Evolutionary conservation across 2,113 vertebrate species (phyloP), one percentile per base, ranked within the genome.

Genomic region (Leuciscus idus): DNA sequence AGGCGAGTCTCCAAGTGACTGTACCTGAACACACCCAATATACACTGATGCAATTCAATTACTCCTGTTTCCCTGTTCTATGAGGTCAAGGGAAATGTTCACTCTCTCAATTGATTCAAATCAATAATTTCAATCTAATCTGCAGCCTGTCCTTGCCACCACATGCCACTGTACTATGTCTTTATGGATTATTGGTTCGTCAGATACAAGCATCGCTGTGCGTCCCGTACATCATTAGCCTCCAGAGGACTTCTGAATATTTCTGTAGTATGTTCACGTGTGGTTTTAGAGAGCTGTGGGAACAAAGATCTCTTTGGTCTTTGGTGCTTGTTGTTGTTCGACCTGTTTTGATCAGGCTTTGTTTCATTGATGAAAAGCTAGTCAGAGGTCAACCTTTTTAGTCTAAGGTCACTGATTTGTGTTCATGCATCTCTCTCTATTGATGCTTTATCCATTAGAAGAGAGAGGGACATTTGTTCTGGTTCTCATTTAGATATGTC

Each of bases 91-190:
- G 80, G 89, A 87, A 83, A 57, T 84, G 64, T 90, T 91, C 59
- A 79, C 78, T 79, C 86, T 79, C 43, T 66, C 79, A 89, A 89
- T 92, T 91, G 91, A 93, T 94, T 91, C 88, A 88, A 92, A 93
- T 94, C 92, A 92, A 91, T 93, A 91, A 77, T 81, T 89, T 91
- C 90, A 90, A 91, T 93, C 90, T 89, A 91, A 92, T 92, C 90
- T 90, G 64, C 88, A 82, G 75, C 48, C 89, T 89, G 91, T 92
- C 92, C 87, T 92, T 93, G 90, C 84, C 76, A 85, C 83, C 87
- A 88, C 87, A 48, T 0, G 30, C 50, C 26, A 79, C 66, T 87
- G 86, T 90, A 84, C 90, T 88, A 83, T 76, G 72, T 43, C 39
- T 85, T 82, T 85, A 81, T 55, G 55, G 55, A 74, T 64, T 28